phyloP scores from a whole-genome alignment of 2,113 vertebrate species.

The Gadus chalcogrammus region DNA sequence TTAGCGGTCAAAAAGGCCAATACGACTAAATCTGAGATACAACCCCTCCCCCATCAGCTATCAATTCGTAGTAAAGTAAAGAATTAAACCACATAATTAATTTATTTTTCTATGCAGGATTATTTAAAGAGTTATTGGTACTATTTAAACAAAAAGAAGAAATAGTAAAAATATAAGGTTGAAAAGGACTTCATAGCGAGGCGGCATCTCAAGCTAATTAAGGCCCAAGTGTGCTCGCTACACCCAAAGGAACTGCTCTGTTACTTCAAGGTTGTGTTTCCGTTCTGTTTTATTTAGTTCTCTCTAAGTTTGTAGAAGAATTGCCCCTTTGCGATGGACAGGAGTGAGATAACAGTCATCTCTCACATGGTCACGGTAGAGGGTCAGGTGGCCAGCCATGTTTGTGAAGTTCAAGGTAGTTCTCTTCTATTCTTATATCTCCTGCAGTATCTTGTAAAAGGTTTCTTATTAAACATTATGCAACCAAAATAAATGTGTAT shows the following conservation, averaged over 20 bases:
- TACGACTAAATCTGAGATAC: constrained; percentile 43
- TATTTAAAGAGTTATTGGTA: constrained; percentile 76
- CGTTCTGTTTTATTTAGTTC: constrained; percentile 26
- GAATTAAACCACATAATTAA: constrained; percentile 71
- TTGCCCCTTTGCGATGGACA: constrained; percentile 33
- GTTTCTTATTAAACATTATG: constrained; percentile 77
- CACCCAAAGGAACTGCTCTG: constrained; percentile 43
- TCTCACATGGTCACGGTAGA: neutral
- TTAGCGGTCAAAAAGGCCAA: constrained; percentile 17
- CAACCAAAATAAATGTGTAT: constrained; percentile 85
- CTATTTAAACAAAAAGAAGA: constrained; percentile 62
- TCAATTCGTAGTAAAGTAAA: constrained; percentile 64
- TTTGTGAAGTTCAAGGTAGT: constrained; percentile 60
- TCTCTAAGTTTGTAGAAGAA: constrained; percentile 44
- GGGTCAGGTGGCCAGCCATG: constrained; percentile 45
- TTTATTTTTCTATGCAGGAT: constrained; percentile 81
- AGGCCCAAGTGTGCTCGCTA: constrained; percentile 24
- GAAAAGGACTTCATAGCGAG: constrained; percentile 40
- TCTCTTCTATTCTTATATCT: constrained; percentile 72
- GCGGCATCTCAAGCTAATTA: constrained; percentile 51
- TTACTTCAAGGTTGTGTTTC: constrained; percentile 32
- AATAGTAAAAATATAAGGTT: constrained; percentile 24
- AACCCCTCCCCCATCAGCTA: constrained; percentile 53
- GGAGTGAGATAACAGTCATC: neutral
- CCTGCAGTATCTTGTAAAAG: constrained; percentile 74